A percentile compares a stretch with the other conserved stretches of the same genome.
phyloP scores from a whole-genome alignment of 2,797 vertebrate genomes.

The Acropternis orthonyx region DNA sequence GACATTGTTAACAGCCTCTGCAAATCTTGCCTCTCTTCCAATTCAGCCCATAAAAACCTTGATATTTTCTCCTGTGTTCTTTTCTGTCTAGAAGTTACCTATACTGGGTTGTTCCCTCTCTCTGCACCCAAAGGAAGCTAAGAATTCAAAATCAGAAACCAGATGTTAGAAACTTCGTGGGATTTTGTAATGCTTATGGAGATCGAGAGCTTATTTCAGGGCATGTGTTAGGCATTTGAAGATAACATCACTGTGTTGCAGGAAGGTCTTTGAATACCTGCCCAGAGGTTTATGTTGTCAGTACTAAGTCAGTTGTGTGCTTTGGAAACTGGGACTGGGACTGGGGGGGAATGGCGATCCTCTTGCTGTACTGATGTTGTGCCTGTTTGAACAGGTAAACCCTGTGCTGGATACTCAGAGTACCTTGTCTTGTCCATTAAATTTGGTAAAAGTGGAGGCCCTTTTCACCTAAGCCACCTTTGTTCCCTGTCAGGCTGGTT shows the following conservation, averaged over 20 bases:
- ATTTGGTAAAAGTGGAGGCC: not conserved
- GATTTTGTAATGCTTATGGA: not conserved
- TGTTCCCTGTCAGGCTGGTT: not conserved
- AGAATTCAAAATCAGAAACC: not conserved
- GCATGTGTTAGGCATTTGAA: not conserved
- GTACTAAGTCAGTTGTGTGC: not conserved
- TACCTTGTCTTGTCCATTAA: not conserved
- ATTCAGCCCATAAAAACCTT: not conserved
- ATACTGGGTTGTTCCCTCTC: not conserved
- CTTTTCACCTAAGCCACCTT: not conserved
- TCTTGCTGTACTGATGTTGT: not conserved
- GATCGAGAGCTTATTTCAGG: not conserved
- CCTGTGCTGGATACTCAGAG: not conserved
- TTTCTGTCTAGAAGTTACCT: not conserved
- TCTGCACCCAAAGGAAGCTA: not conserved
- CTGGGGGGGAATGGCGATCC: rapidly evolving
- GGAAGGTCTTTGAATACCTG: not conserved
- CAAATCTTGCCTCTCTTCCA: not conserved
- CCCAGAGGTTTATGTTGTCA: not conserved
- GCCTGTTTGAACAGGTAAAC: not conserved
- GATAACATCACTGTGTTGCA: not conserved
- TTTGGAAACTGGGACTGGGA: not conserved
- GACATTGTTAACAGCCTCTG: not conserved
- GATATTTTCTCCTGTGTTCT: not conserved
- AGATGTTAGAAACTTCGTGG: not conserved